phyloP scores from a whole-genome alignment of 2,113 vertebrate species.

The Sphaerodactylus townsendi region DNA sequence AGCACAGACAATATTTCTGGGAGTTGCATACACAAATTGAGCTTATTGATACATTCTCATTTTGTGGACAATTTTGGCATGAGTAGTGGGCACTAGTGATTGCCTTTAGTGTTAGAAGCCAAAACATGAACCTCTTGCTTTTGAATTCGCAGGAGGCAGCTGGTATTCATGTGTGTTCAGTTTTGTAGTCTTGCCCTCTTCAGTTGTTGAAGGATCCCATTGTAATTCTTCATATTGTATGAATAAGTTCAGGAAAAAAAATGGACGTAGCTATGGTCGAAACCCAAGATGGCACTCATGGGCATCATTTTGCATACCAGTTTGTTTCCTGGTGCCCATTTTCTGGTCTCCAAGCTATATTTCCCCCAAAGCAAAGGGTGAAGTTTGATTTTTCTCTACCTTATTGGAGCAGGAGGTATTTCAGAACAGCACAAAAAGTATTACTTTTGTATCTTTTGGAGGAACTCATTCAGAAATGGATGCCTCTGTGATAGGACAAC shows the following conservation, averaged over 20 bases:
- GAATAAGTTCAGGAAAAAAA: neutral
- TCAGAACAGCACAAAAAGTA: too few species aligned
- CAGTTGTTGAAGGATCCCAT: neutral
- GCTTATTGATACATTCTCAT: neutral
- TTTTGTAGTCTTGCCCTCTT: neutral
- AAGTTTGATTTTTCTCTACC: too few species aligned
- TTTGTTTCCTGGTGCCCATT: too few species aligned
- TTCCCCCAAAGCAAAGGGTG: too few species aligned
- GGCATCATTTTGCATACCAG: too few species aligned
- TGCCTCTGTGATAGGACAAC: too few species aligned
- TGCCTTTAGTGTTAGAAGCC: neutral
- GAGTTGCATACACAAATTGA: neutral
- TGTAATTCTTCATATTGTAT: neutral
- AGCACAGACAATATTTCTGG: neutral
- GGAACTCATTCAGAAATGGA: too few species aligned
- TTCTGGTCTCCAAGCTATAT: too few species aligned
- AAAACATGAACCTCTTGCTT: neutral
- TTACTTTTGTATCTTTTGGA: too few species aligned
- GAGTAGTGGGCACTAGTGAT: neutral
- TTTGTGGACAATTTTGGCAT: neutral
- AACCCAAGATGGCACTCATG: too few species aligned
- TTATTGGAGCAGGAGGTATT: too few species aligned
- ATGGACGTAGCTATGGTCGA: neutral
- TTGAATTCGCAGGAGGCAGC: neutral
- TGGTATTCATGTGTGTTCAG: neutral